Conservation (phyloP, 2,888 invertebrate species). For the Acleris sparsana region DNA sequence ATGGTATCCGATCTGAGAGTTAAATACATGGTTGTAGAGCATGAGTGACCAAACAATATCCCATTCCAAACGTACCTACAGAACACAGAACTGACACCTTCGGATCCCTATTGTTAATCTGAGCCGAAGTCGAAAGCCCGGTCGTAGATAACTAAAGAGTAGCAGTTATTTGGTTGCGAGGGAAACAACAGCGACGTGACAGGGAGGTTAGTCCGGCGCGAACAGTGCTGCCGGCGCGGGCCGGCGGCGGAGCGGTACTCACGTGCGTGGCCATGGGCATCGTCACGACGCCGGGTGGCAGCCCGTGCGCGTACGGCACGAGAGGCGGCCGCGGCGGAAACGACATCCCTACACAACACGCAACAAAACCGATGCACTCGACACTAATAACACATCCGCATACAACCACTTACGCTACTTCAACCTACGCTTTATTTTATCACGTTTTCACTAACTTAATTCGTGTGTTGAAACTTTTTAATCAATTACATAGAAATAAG, state of each 20-base stretch:
- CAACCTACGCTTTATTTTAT: slow-evolving; percentile 4
- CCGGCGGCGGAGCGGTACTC: slow-evolving; percentile 63
- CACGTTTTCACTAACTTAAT: slow-evolving; percentile 18
- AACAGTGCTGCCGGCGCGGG: slow-evolving; percentile 26
- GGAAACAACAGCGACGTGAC: slow-evolving; percentile 3
- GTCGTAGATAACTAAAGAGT: neutral
- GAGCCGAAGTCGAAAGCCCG: neutral
- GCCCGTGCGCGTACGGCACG: slow-evolving; percentile 87
- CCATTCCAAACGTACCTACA: too few relatives aligned
- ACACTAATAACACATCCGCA: slow-evolving; percentile 37
- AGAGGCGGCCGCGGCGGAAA: slow-evolving; percentile 94
- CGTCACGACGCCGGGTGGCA: slow-evolving; percentile 87
- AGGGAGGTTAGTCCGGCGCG: slow-evolving; percentile 34
- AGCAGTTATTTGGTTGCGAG: neutral
- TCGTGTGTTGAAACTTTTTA: slow-evolving; percentile 21
- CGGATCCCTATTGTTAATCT: too few relatives aligned
- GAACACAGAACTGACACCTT: too few relatives aligned
- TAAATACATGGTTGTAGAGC: too few relatives aligned
- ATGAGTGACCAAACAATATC: too few relatives aligned
- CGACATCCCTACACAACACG: slow-evolving; percentile 85
- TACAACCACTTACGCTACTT: slow-evolving; percentile 20
- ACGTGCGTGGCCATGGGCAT: slow-evolving; percentile 90
- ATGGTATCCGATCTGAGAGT: too few relatives aligned
- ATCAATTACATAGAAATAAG: slow-evolving; percentile 30
- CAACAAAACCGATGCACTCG: slow-evolving; percentile 40